phyloP scores from a whole-genome alignment of 92 coral and sea anemone genomes.

The Epizoanthus illoricatus region DNA sequence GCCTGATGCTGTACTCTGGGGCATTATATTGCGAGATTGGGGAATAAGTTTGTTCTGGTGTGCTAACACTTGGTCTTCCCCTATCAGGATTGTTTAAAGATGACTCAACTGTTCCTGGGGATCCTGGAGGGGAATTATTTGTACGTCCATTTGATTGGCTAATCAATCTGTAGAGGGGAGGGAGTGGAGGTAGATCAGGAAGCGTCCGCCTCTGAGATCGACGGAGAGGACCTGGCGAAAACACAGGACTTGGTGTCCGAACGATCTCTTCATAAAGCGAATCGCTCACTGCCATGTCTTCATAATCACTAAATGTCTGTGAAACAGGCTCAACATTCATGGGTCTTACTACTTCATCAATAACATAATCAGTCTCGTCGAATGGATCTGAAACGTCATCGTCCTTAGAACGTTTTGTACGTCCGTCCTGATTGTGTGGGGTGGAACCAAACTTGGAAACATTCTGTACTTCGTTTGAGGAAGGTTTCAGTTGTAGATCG shows the following conservation, averaged over 20 bases:
- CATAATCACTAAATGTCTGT: not conserved
- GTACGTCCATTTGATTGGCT: not conserved
- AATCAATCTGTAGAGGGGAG: conserved; percentile 16
- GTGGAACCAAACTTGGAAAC: not conserved
- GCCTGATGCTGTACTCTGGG: conserved; percentile 1
- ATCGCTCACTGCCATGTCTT: not conserved
- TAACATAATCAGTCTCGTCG: not conserved
- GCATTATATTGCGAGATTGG: not conserved
- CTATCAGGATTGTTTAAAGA: not conserved
- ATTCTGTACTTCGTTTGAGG: not conserved
- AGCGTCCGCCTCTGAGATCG: conserved; percentile 25
- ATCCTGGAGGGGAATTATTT: not conserved
- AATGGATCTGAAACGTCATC: too few species aligned
- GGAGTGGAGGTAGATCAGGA: conserved; percentile 18
- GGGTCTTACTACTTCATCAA: not conserved
- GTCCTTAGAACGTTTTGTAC: too few species aligned
- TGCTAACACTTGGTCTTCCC: not conserved
- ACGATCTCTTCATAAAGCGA: conserved; percentile 7
- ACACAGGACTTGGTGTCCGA: not conserved
- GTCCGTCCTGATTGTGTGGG: too few species aligned
- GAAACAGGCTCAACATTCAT: not conserved
- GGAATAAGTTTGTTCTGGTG: not conserved
- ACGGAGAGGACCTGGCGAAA: conserved; percentile 16
- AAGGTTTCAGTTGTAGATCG: not conserved
- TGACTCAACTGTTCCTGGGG: not conserved